Evolutionary conservation across 2,113 vertebrate genomes (phyloP).

Genomic region (Archilochus colubris): DNA sequence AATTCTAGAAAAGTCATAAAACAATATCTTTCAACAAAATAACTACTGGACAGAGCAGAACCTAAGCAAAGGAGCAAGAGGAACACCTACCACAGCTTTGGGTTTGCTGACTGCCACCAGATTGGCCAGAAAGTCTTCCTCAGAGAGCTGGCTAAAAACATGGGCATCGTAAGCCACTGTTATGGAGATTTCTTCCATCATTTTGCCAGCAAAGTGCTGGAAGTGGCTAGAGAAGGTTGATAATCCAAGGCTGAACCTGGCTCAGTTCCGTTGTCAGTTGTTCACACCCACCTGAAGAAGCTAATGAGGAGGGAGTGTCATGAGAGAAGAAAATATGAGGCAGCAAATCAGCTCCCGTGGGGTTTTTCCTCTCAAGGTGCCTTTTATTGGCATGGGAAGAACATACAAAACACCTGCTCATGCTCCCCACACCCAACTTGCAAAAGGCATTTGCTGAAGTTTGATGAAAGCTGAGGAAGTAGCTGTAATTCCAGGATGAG

Average conservation of each 20-base stretch:
- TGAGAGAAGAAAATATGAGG: neutral
- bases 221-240: neutral
- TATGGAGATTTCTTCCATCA: conserved; percentile 99
- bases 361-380: neutral
- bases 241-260: conserved; percentile 14
- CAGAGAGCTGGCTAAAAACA: conserved; percentile 88
- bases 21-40: neutral
- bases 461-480: neutral
- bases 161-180: conserved; percentile 94
- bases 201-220: conserved; percentile 73
- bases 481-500: neutral
- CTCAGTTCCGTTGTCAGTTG: neutral
- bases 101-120: conserved; percentile 92
- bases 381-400: conserved; percentile 12
- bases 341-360: neutral
- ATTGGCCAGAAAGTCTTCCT: conserved; percentile 89
- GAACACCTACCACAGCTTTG: conserved; percentile 88
- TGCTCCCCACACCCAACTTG: neutral
- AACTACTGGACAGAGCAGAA: neutral
- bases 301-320: conserved; percentile 50
- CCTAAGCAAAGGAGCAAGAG: neutral
- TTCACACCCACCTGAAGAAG: conserved; percentile 62
- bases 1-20: neutral
- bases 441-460: neutral
- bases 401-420: conserved; percentile 42